Percentiles rank a stretch among this genome's conserved stretches.
Evolutionary conservation across 2,888 invertebrate genomes (phyloP).

Genomic region (Nudaria mundana): DNA sequence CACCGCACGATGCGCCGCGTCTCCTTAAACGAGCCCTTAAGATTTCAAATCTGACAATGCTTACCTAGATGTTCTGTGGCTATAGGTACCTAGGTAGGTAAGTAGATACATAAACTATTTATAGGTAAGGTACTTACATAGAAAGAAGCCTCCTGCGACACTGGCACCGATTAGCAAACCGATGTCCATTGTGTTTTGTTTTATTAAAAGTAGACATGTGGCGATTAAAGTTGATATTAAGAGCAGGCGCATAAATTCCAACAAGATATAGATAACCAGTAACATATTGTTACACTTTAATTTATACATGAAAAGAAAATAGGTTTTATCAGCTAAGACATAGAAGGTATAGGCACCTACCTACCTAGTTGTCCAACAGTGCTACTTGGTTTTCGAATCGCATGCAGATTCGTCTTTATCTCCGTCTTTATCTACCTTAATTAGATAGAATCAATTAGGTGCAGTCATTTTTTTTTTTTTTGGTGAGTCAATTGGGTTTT

Average conservation of each 20-base stretch:
- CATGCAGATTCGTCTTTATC: too few relatives aligned
- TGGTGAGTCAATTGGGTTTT: too few relatives aligned
- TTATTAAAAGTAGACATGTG: constrained; percentile 57
- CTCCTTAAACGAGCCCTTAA: too few relatives aligned
- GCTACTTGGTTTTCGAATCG: too few relatives aligned
- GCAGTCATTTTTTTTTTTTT: too few relatives aligned
- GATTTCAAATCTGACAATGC: too few relatives aligned
- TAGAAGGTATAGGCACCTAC: neutral
- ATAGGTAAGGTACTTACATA: constrained; percentile 65
- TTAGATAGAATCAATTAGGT: too few relatives aligned
- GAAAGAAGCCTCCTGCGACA: constrained; percentile 61
- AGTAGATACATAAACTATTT: neutral
- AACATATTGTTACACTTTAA: constrained; percentile 57
- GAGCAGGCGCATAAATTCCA: constrained; percentile 56
- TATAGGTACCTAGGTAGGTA: too few relatives aligned
- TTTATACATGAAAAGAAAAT: neutral
- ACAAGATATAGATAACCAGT: constrained; percentile 57
- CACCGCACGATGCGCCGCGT: too few relatives aligned
- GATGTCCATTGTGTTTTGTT: constrained; percentile 73
- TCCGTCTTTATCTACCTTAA: too few relatives aligned
- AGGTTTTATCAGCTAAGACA: neutral
- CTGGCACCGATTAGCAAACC: constrained; percentile 70
- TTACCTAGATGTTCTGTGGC: too few relatives aligned
- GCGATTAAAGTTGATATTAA: constrained; percentile 44
- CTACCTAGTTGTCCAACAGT: too few relatives aligned